Evolutionary conservation across 1,140 invertebrate species (phyloP).

Genomic region (Ruditapes philippinarum): DNA sequence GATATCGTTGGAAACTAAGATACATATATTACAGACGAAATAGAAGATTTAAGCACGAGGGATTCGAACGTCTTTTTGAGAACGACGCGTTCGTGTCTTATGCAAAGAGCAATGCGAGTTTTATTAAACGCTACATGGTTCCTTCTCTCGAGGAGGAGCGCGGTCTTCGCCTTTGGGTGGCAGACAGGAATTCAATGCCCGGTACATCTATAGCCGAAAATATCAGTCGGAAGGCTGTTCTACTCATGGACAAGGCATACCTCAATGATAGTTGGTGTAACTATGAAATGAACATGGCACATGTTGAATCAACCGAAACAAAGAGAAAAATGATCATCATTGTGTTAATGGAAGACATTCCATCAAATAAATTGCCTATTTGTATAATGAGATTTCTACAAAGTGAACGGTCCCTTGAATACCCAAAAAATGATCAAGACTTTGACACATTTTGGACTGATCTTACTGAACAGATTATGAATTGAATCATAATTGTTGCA

Average conservation of each 20-base stretch:
- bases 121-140: conserved; percentile 37
- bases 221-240: conserved; percentile 40
- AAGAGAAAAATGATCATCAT: conserved; percentile 31
- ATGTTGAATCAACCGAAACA: conserved; percentile 13
- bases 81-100: conserved; percentile 48
- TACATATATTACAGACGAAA: conserved; percentile 51
- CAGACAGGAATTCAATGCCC: background rate
- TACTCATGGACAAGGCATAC: conserved; percentile 22
- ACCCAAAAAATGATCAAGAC: conserved; percentile 29
- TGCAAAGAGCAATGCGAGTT: conserved; percentile 17
- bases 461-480: conserved; percentile 28
- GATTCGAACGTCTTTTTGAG: conserved; percentile 35
- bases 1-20: conserved; percentile 48
- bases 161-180: conserved; percentile 8
- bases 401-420: conserved; percentile 23
- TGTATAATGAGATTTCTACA: conserved; percentile 5
- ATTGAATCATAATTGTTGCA: no score
- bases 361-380: background rate
- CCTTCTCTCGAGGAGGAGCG: conserved; percentile 15
- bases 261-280: conserved; percentile 36
- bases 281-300: conserved; percentile 48
- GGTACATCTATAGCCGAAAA: conserved; percentile 40
- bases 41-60: conserved; percentile 4
- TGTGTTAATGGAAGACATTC: conserved; percentile 23
- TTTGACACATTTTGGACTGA: conserved; percentile 32